Percentiles rank a stretch among this genome's conserved stretches.
These are phyloP conservation scores for Gymnogyps californianus DNA, from an alignment of 2,113 vertebrate genomes.

Conservation along the genomic window DNA sequence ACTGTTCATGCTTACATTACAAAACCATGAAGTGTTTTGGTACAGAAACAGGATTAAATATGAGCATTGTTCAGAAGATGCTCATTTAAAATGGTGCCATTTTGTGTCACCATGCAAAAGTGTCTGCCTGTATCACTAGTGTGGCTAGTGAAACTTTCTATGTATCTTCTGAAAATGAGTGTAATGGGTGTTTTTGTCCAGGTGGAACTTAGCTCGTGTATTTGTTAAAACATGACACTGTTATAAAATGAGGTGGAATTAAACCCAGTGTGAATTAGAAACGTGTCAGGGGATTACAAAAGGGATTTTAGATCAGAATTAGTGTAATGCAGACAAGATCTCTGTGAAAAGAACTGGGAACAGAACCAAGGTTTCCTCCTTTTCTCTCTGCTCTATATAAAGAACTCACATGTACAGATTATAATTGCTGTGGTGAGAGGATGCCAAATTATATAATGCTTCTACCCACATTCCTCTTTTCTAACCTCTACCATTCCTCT, in stretches of 20 bases:
- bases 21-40: neutral
- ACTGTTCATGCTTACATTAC: neutral
- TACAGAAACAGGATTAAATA: neutral
- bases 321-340: neutral
- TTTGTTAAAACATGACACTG: neutral
- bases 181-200: neutral
- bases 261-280: neutral
- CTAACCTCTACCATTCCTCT: neutral
- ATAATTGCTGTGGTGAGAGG: slow-evolving; percentile 2
- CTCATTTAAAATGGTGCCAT: neutral
- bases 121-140: neutral
- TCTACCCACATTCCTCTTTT: neutral
- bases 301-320: slow-evolving; percentile 30
- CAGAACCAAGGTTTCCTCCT: slow-evolving; percentile 19
- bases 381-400: slow-evolving; percentile 40
- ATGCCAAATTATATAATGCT: slow-evolving; percentile 36
- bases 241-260: neutral
- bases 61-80: neutral
- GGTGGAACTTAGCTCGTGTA: neutral
- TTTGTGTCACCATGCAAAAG: neutral
- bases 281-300: neutral
- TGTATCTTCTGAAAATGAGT: neutral
- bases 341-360: slow-evolving; percentile 43
- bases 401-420: slow-evolving; percentile 39
- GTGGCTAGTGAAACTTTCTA: neutral